A percentile compares a stretch with the other conserved stretches of the same genome.
Conservation (phyloP, 2,113 vertebrate species). For the Natator depressus region DNA sequence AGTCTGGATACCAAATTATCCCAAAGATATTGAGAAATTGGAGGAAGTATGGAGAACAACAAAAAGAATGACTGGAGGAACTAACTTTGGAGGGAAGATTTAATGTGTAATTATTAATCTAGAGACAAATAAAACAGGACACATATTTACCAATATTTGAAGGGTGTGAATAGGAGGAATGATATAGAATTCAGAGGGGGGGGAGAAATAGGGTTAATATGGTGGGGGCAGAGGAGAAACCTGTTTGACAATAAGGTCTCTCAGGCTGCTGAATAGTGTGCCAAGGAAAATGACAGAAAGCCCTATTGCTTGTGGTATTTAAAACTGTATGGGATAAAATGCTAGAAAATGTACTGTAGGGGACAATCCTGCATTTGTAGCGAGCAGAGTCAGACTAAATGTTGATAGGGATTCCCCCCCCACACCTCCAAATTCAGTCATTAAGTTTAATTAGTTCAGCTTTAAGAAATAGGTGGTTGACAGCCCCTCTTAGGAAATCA, state of each 20-base stretch:
- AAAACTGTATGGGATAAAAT: neutral
- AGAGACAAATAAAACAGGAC: neutral
- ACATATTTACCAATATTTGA: neutral
- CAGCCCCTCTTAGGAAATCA: neutral
- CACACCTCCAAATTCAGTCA: neutral
- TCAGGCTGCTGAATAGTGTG: neutral
- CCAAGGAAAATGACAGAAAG: neutral
- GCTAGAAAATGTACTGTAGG: neutral
- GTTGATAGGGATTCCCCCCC: neutral
- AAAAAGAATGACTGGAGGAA: neutral
- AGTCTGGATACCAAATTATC: fast-evolving
- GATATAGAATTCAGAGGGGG: neutral
- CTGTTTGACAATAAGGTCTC: too few species aligned
- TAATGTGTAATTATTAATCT: fast-evolving
- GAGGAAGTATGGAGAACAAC: neutral
- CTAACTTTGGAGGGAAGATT: neutral
- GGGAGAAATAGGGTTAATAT: neutral
- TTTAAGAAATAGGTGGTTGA: neutral
- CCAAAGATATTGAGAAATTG: neutral
- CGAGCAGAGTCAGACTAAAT: neutral
- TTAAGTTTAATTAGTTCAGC: neutral
- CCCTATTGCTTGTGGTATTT: neutral
- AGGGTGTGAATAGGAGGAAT: neutral
- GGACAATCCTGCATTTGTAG: neutral
- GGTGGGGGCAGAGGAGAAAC: too few species aligned